Percentiles rank a stretch among this genome's conserved stretches.
Evolutionary conservation across 2,888 invertebrate genomes (phyloP).

Genomic region (Sphaeridia pumilis): DNA sequence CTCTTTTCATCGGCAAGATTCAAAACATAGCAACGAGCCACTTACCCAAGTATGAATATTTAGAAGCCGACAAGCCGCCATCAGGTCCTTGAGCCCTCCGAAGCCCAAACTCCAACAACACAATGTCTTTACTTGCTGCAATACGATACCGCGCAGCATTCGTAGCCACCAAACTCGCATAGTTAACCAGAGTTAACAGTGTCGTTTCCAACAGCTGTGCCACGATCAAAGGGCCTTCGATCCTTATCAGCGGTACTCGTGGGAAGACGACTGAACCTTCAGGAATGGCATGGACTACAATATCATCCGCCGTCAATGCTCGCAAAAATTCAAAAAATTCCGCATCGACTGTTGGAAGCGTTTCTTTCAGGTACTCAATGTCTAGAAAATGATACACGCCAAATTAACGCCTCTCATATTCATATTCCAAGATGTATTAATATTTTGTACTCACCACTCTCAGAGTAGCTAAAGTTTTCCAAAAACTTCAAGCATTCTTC

Average conservation of each 20-base stretch:
- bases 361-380: constrained; percentile 75
- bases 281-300: constrained; percentile 78
- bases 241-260: constrained; percentile 79
- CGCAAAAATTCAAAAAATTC: constrained; percentile 80
- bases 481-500: constrained; percentile 91
- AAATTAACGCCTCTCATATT: too few species aligned
- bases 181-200: constrained; percentile 88
- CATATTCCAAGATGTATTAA: too few species aligned
- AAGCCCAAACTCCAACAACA: constrained; percentile 87
- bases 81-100: constrained; percentile 97
- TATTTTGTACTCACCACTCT: constrained; percentile 86
- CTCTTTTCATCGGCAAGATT: background rate
- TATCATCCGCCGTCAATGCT: constrained; percentile 66
- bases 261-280: constrained; percentile 97
- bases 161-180: constrained; percentile 94
- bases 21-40: too few species aligned
- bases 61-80: constrained; percentile 93
- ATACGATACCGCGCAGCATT: constrained; percentile 94
- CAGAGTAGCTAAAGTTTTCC: constrained; percentile 81
- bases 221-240: constrained; percentile 92
- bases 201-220: constrained; percentile 95
- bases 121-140: constrained; percentile 81
- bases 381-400: too few species aligned
- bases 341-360: constrained; percentile 75
- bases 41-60: constrained; percentile 88